Base-by-base conservation (phyloP, 1,140 invertebrate species). In the Odontomachus brunneus region DNA sequence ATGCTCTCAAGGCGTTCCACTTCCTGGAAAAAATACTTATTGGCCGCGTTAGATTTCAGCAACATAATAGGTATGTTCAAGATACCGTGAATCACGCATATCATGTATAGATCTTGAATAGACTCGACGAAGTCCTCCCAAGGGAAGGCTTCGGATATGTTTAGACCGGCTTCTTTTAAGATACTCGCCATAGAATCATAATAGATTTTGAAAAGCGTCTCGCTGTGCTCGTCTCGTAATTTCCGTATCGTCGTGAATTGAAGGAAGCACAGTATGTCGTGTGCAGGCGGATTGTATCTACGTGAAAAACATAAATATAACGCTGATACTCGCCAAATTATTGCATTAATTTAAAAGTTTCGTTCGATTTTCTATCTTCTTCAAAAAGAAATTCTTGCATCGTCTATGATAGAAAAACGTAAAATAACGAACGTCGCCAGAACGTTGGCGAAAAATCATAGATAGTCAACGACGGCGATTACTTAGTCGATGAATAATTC, bases 231-330 rank as follows among this genome's bases (percentile, higher is more conserved):
- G 0, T 88, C 60, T 9, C 92, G 84, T 3, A 92, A 78, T 22
- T 89, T 1, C 9, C 85, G 75, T 0, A 73, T 91, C 1, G 91
- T 93, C 12, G 91, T 90, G 22, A 92, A 92, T 65, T 91, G 88
- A 0, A 93, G 80, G 17, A 92, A 92, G 15, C 86, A 88, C 19
- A 93, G 38, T 9, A 96, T 94, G 82, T 96, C 96, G 15, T 95
- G 92, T 9, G 95, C 95, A 0, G 95, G 95, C 22, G 95, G 95
- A 55, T 94, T 94, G 87, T 94, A 95, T 49, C 94, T 92, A 60
- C 5, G 5, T 74, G 2, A 1, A 0, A 72, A 48, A 76, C 3
- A 29, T 48, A 38, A 72, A 19, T 38, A 19, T 29, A 49, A 19
- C 5, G n/a, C 24, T 33, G 19, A 15, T n/a, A n/a, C n/a, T n/a